Percentiles rank a stretch among this genome's conserved stretches.
phyloP scores from a whole-genome alignment of 2,888 invertebrate genomes.

The Cantharis flavilabris region DNA sequence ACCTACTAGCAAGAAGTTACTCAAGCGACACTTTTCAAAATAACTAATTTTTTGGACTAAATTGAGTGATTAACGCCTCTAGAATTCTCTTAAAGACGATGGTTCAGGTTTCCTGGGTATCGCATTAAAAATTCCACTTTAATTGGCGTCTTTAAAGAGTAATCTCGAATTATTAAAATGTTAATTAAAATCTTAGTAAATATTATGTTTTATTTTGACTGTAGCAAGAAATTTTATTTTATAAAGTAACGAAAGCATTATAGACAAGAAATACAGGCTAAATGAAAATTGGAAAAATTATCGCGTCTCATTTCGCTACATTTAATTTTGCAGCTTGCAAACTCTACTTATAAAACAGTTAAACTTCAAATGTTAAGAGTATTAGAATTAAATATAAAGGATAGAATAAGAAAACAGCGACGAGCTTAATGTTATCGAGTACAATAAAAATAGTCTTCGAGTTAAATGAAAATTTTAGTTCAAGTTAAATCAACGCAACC shows the following conservation, averaged over 20 bases:
- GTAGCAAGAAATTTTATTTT: not conserved
- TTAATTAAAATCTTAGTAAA: not conserved
- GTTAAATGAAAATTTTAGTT: constrained; percentile 23
- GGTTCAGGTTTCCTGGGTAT: not conserved
- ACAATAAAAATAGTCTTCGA: constrained; percentile 13
- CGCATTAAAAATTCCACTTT: not conserved
- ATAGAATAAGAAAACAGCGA: constrained; percentile 2
- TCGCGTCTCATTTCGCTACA: constrained; percentile 2
- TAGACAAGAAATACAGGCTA: not conserved
- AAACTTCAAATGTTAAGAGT: constrained; percentile 7
- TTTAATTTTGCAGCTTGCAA: constrained; percentile 2
- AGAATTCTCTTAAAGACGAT: not conserved
- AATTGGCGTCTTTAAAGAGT: not conserved
- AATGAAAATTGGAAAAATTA: constrained; percentile 3
- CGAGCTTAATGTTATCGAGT: constrained; percentile 15
- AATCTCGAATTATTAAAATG: not conserved
- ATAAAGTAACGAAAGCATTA: not conserved
- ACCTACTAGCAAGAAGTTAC: not conserved
- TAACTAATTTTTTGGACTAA: not conserved
- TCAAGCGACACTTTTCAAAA: not conserved
- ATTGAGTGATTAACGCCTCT: not conserved
- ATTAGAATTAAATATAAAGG: constrained; percentile 4
- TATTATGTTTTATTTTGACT: not conserved
- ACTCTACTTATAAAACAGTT: constrained; percentile 5
- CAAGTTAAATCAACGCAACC: not conserved